These are phyloP conservation scores for Bursaphelenchus okinawaensis DNA, from an alignment of 2,888 invertebrate species.

Conservation along the genomic window DNA sequence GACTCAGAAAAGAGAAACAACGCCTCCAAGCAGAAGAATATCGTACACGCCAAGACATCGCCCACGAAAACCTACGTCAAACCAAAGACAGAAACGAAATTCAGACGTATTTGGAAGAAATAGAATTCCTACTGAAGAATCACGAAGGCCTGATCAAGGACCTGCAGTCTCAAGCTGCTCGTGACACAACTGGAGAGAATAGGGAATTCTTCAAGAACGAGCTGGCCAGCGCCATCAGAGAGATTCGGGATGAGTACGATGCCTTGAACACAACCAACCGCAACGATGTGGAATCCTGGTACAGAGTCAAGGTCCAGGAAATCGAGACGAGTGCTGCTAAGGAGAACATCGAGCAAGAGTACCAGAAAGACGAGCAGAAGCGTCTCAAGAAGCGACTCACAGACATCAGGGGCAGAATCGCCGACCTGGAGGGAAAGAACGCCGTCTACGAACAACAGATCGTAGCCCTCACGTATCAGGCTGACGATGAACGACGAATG, in stretches of 20 bases:
- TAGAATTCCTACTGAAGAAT: slow-evolving; percentile 56
- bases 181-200: slow-evolving; percentile 63
- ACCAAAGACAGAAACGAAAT: slow-evolving; percentile 62
- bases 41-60: slow-evolving; percentile 59
- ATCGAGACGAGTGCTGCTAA: slow-evolving; percentile 61
- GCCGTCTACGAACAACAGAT: slow-evolving; percentile 61
- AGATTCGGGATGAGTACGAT: slow-evolving; percentile 63
- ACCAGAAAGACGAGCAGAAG: slow-evolving; percentile 61
- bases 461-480: slow-evolving; percentile 60
- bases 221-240: slow-evolving; percentile 61
- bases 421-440: slow-evolving; percentile 62
- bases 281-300: slow-evolving; percentile 60
- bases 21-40: slow-evolving; percentile 56
- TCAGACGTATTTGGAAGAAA: slow-evolving; percentile 62
- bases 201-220: slow-evolving; percentile 64
- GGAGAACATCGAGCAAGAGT: slow-evolving; percentile 60
- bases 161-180: slow-evolving; percentile 61
- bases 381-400: slow-evolving; percentile 60
- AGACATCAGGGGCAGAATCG: slow-evolving; percentile 61
- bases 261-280: slow-evolving; percentile 59
- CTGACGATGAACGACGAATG: slow-evolving; percentile 60
- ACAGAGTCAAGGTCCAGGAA: slow-evolving; percentile 63
- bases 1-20: slow-evolving; percentile 60
- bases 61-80: slow-evolving; percentile 62
- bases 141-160: slow-evolving; percentile 60